Percentiles rank a stretch among this genome's conserved stretches.
Conservation (phyloP, 2,888 invertebrate species). For the Griposia aprilina region DNA sequence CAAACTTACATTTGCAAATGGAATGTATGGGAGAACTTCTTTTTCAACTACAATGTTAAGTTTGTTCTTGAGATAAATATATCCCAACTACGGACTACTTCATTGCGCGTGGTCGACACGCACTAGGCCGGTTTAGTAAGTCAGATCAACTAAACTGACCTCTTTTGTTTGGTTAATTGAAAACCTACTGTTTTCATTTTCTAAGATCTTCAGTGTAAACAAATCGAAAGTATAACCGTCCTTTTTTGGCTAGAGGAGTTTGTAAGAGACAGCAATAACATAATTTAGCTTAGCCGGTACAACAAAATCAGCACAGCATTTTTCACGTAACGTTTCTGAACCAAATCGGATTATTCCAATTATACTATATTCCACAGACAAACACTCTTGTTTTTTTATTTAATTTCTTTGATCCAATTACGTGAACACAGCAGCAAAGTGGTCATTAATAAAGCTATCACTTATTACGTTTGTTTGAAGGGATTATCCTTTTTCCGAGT, state of each 20-base stretch:
- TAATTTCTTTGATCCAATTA: conserved; percentile 54
- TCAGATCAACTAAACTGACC: not conserved
- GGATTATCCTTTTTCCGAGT: conserved; percentile 48
- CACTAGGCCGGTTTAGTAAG: not conserved
- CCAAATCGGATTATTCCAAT: conserved; percentile 45
- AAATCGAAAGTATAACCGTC: not conserved
- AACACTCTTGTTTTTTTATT: conserved; percentile 12
- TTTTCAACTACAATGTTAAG: no score
- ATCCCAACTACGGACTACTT: no score
- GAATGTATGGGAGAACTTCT: no score
- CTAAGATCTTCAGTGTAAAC: not conserved
- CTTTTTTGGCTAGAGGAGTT: not conserved
- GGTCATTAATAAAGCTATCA: conserved; percentile 58
- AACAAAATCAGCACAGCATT: not conserved
- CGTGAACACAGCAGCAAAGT: conserved; percentile 32
- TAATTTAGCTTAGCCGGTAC: not conserved
- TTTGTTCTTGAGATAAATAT: no score
- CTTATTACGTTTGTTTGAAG: conserved; percentile 50
- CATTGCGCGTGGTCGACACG: no score
- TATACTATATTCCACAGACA: conserved; percentile 14
- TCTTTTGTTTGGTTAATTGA: not conserved
- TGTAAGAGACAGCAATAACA: not conserved
- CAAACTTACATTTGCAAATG: no score
- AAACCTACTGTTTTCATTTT: not conserved
- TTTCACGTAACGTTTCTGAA: not conserved